These are phyloP conservation scores for Prochilodus magdalenae DNA, from an alignment of 2,113 vertebrate species.

Conservation along the genomic window DNA sequence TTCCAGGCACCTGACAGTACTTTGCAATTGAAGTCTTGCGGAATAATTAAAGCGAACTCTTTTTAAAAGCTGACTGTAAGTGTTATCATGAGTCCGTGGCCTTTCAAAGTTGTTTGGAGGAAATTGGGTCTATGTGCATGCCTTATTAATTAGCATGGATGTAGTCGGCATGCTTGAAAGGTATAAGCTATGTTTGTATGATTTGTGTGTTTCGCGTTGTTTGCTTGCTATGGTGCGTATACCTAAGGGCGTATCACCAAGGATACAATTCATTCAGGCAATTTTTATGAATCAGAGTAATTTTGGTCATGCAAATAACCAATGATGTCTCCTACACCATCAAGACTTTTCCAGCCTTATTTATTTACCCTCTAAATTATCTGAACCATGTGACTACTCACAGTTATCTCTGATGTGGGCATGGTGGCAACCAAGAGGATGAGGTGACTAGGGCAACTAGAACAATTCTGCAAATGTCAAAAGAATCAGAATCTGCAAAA, in stretches of 20 bases:
- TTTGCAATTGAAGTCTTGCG: conserved; percentile 46
- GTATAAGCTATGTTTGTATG: neutral
- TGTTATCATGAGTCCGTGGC: conserved; percentile 25
- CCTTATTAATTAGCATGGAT: conserved; percentile 31
- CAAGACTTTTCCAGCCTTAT: no score
- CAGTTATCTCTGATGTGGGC: no score
- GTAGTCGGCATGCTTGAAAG: no score
- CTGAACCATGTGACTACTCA: no score
- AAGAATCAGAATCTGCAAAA: no score
- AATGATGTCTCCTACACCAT: no score
- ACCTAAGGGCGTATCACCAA: no score
- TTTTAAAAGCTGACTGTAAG: conserved; percentile 45
- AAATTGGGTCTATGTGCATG: conserved; percentile 23
- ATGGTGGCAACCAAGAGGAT: no score
- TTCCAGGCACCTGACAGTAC: conserved; percentile 47
- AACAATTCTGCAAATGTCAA: no score
- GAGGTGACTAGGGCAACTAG: no score
- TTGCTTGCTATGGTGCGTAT: neutral
- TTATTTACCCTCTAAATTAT: no score
- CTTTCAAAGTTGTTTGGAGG: conserved; percentile 26
- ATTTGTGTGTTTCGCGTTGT: neutral
- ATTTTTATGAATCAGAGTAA: neutral
- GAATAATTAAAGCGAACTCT: conserved; percentile 43
- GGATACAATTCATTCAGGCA: neutral
- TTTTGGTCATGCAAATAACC: no score